Base-by-base conservation (phyloP, 2,113 vertebrate genomes). In the Cichladusa arquata region DNA sequence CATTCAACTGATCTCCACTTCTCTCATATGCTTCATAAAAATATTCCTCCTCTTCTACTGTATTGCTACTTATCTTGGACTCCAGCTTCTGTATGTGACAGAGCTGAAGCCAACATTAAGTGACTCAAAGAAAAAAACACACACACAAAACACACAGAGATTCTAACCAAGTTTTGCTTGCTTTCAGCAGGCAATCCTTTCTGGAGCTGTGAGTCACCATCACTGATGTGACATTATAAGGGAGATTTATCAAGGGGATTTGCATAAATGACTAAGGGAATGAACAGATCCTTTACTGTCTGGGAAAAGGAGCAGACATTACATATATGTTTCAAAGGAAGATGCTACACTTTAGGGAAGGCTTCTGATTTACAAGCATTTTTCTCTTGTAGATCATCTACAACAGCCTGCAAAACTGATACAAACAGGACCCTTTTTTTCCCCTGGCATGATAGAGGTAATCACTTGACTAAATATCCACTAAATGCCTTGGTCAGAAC, bases 211-310 rank as follows among this genome's bases (percentile, higher is more conserved):
- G 92, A 97, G 93, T 96, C 96, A 98, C 95, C 74, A 56, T 85
- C 94, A 95, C 2, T 74, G 80, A 95, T 62, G 81, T 60, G 79
- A 97, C 88, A 96, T 66, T 93, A 45, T 62, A 91, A 90, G 93
- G 74, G 86, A 67, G 71, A 95, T 81, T 74, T 94, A 76, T 88
- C 88, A 95, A 88, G 61, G 88, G n/a, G 54, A 97, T 96, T 92
- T 97, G 79, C 85, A 92, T 95, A 76, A 90, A 90, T 89, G 90
- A 97, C 81, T 97, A 92, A 96, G 81, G 84, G 88, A 97, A 96
- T 66, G 90, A 97, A 89, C 54, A 94, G 82, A 96, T 89, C 70
- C 64, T 69, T 88, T 62, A 86, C 28, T 83, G 28, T 94, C 69
- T 92, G 88, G 81, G 92, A 48, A 93, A 93, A 96, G 47, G 78